Conservation (phyloP, 2,888 invertebrate species). For the Synanthedon tipuliformis region DNA sequence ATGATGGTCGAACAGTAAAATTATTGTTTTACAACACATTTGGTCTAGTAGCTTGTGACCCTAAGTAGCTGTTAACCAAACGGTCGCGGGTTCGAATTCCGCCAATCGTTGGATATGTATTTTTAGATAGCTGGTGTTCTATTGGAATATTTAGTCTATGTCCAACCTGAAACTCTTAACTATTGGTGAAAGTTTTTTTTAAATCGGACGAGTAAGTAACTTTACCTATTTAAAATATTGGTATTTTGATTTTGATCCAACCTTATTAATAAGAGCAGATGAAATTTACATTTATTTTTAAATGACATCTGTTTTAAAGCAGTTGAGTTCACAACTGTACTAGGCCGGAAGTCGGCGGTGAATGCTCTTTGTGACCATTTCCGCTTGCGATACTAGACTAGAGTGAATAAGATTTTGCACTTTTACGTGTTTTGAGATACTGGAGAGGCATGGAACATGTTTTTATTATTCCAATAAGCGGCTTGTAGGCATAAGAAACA, state of each 20-base stretch:
- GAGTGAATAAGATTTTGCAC: slow-evolving; percentile 21
- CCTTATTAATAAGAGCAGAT: too few species aligned
- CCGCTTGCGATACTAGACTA: slow-evolving; percentile 39
- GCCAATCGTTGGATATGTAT: too few species aligned
- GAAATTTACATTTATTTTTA: too few species aligned
- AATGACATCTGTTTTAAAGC: neutral
- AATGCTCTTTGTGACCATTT: slow-evolving; percentile 53
- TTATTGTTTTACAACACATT: too few species aligned
- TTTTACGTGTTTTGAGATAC: neutral
- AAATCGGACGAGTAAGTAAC: neutral
- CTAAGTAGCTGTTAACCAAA: too few species aligned
- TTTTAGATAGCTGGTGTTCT: too few species aligned
- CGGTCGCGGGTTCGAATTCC: too few species aligned
- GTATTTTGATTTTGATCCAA: neutral
- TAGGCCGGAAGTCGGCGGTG: slow-evolving; percentile 56
- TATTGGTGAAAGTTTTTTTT: neutral
- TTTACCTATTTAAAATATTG: neutral
- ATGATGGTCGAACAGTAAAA: too few species aligned
- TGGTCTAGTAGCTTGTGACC: too few species aligned
- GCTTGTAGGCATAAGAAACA: too few species aligned
- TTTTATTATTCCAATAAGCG: neutral
- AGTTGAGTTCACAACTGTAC: slow-evolving; percentile 25
- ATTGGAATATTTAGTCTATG: too few species aligned
- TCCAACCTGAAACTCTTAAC: too few species aligned
- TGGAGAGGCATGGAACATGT: neutral